Evolutionary conservation across 2,797 vertebrate genomes (phyloP).

Genomic region (Chrysolophus pictus): DNA sequence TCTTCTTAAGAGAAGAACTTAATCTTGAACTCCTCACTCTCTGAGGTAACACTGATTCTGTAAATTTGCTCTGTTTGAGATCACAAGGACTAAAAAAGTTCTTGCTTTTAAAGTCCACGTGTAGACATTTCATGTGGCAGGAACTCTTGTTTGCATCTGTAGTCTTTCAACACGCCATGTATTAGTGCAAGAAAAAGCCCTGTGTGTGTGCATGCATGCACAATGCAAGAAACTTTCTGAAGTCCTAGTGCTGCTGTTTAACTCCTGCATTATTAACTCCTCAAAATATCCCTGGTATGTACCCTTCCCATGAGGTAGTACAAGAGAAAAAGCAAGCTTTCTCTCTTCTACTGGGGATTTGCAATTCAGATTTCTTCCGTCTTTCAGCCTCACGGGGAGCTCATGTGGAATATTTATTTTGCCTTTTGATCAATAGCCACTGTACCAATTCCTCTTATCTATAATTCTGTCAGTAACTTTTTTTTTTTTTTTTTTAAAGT

Average conservation of each 20-base stretch:
- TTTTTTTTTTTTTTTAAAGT: background rate
- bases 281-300: background rate
- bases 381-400: background rate
- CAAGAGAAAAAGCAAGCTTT: background rate
- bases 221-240: background rate
- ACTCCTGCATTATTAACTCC: too few relatives aligned
- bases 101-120: accelerated
- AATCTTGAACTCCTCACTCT: background rate
- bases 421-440: background rate
- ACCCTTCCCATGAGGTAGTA: background rate
- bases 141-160: background rate
- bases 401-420: background rate
- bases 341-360: background rate
- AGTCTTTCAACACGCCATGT: background rate
- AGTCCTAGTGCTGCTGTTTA: background rate
- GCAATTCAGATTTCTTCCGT: background rate
- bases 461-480: background rate
- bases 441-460: background rate
- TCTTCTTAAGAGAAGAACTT: background rate
- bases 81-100: background rate
- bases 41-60: background rate
- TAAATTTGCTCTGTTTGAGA: background rate
- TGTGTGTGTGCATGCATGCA: accelerated
- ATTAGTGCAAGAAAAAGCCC: background rate
- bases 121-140: background rate